Evolutionary conservation across 2,797 vertebrate species (phyloP).

Genomic region (Taenioides sp.): DNA sequence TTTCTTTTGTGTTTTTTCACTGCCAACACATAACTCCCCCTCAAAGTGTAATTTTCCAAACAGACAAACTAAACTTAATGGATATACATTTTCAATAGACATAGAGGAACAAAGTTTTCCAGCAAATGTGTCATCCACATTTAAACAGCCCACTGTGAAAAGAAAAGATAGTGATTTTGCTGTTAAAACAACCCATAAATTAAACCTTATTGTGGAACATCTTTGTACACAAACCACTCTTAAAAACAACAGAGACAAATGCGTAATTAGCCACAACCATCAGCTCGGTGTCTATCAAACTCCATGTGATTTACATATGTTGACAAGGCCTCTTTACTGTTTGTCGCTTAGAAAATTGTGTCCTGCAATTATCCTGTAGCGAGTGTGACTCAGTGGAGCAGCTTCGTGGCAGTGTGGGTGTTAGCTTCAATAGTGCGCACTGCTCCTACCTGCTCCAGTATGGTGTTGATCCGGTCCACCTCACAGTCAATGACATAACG

Average conservation of each 20-base stretch:
- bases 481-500: conserved; percentile 97
- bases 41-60: not conserved
- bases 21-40: too few relatives aligned
- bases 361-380: conserved; percentile 9
- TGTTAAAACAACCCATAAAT: conserved; percentile 7
- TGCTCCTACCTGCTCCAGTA: conserved; percentile 92
- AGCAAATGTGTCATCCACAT: not conserved
- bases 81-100: not conserved
- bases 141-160: not conserved
- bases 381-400: conserved; percentile 8
- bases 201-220: not conserved
- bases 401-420: not conserved
- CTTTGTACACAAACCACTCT: conserved; percentile 3
- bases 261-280: not conserved
- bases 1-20: too few relatives aligned
- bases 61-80: not conserved
- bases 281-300: not conserved
- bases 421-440: conserved; percentile 8
- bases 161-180: not conserved
- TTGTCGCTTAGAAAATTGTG: conserved; percentile 10
- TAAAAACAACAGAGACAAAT: conserved; percentile 2
- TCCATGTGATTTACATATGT: conserved; percentile 1
- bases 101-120: not conserved
- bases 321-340: conserved; percentile 5
- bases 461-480: conserved; percentile 94